phyloP scores from a whole-genome alignment of 2,888 invertebrate genomes.

The Melanostoma scalare region DNA sequence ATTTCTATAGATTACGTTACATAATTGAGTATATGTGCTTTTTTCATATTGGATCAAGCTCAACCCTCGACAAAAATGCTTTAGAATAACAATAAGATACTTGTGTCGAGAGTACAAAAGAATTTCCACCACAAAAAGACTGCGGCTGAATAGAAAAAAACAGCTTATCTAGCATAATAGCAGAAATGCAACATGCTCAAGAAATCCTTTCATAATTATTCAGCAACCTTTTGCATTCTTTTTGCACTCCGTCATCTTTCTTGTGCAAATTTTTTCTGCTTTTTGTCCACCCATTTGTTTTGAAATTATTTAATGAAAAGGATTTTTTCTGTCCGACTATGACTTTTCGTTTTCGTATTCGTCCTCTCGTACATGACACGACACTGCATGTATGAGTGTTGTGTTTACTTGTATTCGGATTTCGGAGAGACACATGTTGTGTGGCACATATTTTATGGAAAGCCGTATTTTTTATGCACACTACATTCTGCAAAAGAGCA shows the following conservation, averaged over 20 bases:
- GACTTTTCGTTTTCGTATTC: constrained; percentile 33
- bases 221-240: constrained; percentile 66
- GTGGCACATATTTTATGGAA: constrained; percentile 41
- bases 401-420: neutral
- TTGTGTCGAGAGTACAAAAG: constrained; percentile 50
- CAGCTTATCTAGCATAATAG: constrained; percentile 67
- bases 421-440: constrained; percentile 20
- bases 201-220: constrained; percentile 68
- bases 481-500: too few species aligned
- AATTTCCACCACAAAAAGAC: constrained; percentile 56
- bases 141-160: constrained; percentile 48
- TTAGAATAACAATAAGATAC: constrained; percentile 58
- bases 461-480: constrained; percentile 19
- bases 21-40: constrained; percentile 28
- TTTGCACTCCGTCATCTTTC: constrained; percentile 26
- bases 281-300: constrained; percentile 33
- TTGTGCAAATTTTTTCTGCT: constrained; percentile 11
- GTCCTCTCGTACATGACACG: neutral
- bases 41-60: constrained; percentile 38
- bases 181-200: constrained; percentile 64
- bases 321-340: constrained; percentile 21
- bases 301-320: constrained; percentile 54
- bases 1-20: constrained; percentile 3
- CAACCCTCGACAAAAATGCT: constrained; percentile 31
- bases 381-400: neutral